Conservation (phyloP, 1,140 invertebrate species). For the Anagrus nilaparvatae region DNA sequence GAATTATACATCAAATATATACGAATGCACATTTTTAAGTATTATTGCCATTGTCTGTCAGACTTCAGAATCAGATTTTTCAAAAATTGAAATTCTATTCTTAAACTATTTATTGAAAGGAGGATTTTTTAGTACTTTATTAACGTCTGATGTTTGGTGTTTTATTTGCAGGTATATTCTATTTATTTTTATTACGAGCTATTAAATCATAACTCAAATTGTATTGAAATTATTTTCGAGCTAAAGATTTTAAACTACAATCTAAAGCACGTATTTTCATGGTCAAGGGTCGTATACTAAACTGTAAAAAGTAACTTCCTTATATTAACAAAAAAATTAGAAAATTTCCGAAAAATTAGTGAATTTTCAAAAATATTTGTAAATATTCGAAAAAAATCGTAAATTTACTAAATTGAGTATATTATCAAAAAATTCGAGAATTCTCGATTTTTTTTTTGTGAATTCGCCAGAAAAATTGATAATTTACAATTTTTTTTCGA, state of each 20-base stretch:
- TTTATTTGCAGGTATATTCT: constrained; percentile 27
- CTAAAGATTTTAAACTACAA: neutral
- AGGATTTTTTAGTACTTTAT: constrained; percentile 27
- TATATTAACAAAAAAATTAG: too few relatives aligned
- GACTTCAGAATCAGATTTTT: constrained; percentile 21
- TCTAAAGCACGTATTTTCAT: neutral
- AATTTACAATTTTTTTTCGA: too few relatives aligned
- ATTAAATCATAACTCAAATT: neutral
- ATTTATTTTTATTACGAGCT: neutral
- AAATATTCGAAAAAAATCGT: too few relatives aligned
- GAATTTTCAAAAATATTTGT: too few relatives aligned
- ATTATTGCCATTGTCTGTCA: constrained; percentile 24
- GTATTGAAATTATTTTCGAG: neutral
- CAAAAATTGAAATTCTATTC: constrained; percentile 22
- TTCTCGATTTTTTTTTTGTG: too few relatives aligned
- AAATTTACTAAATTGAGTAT: too few relatives aligned
- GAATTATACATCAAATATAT: constrained; percentile 18
- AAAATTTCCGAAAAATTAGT: too few relatives aligned
- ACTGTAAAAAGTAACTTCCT: too few relatives aligned
- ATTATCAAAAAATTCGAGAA: too few relatives aligned
- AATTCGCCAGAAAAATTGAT: too few relatives aligned
- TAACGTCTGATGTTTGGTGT: constrained; percentile 32
- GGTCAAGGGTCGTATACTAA: too few relatives aligned
- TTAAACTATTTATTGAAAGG: constrained; percentile 29
- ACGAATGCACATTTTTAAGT: constrained; percentile 27